phyloP scores from a whole-genome alignment of 1,140 invertebrate genomes.

The Penaeus indicus region DNA sequence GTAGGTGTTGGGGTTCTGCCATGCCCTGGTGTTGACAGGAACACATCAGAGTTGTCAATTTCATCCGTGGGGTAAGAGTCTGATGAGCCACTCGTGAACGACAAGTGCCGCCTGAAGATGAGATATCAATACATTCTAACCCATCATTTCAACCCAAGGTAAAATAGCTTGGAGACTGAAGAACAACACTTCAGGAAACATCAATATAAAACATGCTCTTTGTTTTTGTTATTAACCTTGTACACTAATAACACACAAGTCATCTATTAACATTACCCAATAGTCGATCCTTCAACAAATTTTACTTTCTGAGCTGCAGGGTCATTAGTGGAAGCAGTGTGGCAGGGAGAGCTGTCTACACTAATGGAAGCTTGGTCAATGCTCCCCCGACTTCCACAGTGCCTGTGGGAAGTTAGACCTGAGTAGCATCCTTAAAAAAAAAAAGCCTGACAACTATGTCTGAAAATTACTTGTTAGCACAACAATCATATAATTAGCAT shows the following conservation, averaged over 20 bases:
- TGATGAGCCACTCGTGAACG: conserved; percentile 60
- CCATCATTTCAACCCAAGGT: not conserved
- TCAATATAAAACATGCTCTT: not conserved
- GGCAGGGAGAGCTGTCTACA: conserved; percentile 58
- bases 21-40: conserved; percentile 34
- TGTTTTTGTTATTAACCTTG: not conserved
- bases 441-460: not conserved
- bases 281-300: conserved; percentile 36
- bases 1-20: conserved; percentile 43
- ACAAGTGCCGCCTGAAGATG: conserved; percentile 49
- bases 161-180: too few relatives aligned
- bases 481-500: too few relatives aligned
- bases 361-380: conserved; percentile 54
- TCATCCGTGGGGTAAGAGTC: conserved; percentile 62
- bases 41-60: conserved; percentile 57
- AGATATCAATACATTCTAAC: too few relatives aligned
- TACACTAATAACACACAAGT: not conserved
- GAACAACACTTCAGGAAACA: too few relatives aligned
- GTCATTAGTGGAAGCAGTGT: conserved; percentile 39
- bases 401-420: conserved; percentile 1
- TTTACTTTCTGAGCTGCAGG: conserved; percentile 47
- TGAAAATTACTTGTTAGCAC: too few relatives aligned
- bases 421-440: conserved; percentile 17
- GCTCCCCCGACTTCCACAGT: conserved; percentile 48
- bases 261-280: conserved; percentile 24